Evolutionary conservation across 2,888 invertebrate species (phyloP).

Genomic region (Villa cingulata): DNA sequence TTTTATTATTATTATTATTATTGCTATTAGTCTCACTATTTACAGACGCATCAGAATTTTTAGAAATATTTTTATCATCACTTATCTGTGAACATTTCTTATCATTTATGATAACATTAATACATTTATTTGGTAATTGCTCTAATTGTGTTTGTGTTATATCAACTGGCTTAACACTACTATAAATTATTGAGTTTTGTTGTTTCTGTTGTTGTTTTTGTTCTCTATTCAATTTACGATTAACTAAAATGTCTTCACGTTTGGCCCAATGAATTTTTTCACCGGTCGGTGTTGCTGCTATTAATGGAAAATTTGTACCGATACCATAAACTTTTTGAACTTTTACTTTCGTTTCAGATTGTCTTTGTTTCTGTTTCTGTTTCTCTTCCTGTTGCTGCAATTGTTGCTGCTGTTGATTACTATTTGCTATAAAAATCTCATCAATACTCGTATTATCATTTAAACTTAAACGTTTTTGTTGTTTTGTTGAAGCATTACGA

Average conservation of each 20-base stretch:
- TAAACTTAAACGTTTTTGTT: slow-evolving; percentile 8
- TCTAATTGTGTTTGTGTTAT: slow-evolving; percentile 5
- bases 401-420: neutral
- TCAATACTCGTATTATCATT: slow-evolving; percentile 3
- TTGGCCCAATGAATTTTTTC: slow-evolving; percentile 29
- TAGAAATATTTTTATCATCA: neutral
- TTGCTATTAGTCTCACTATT: neutral
- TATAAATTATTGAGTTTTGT: too few relatives aligned
- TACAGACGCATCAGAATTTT: neutral
- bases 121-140: neutral
- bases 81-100: too few relatives aligned
- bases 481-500: slow-evolving; percentile 27
- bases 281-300: slow-evolving; percentile 15
- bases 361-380: too few relatives aligned
- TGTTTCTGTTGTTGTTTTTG: slow-evolving; percentile 1
- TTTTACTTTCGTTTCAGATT: slow-evolving; percentile 3
- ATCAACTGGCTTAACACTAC: too few relatives aligned
- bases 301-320: slow-evolving; percentile 18
- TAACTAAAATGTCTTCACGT: slow-evolving; percentile 21
- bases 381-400: too few relatives aligned
- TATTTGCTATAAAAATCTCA: slow-evolving; percentile 18
- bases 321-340: slow-evolving; percentile 4
- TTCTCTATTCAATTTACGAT: slow-evolving; percentile 8
- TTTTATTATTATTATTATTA: too few relatives aligned
- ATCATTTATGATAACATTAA: slow-evolving; percentile 3